Conservation (phyloP, 2,888 invertebrate species). For the Euclidia mi region DNA sequence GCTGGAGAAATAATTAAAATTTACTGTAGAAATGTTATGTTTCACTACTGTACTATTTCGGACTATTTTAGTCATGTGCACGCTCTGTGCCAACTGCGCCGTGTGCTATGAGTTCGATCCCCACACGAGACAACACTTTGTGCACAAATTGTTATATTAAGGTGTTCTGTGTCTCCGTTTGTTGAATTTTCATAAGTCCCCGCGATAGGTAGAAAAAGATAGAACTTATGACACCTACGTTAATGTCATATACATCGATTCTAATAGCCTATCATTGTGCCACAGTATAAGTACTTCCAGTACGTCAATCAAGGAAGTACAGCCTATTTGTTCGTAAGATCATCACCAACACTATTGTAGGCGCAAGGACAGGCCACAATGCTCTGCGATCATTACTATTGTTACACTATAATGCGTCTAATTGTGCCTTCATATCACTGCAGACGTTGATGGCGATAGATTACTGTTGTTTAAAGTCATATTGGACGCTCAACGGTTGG, state of each 20-base stretch:
- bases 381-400: slow-evolving; percentile 59
- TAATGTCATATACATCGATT: background rate
- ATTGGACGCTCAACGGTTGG: slow-evolving; percentile 43
- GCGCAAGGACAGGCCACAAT: slow-evolving; percentile 58
- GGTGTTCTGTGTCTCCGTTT: too few species aligned
- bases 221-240: too few species aligned
- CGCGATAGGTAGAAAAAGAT: too few species aligned
- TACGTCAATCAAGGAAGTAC: slow-evolving; percentile 63
- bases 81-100: too few species aligned
- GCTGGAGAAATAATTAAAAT: too few species aligned
- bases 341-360: slow-evolving; percentile 64
- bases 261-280: background rate
- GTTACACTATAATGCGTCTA: slow-evolving; percentile 57
- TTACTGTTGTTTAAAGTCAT: slow-evolving; percentile 30
- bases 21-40: too few species aligned
- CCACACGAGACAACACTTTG: too few species aligned
- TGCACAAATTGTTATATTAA: too few species aligned
- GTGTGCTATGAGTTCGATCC: too few species aligned
- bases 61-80: too few species aligned
- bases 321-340: slow-evolving; percentile 53
- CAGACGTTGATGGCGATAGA: slow-evolving; percentile 42
- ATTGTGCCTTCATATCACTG: slow-evolving; percentile 58
- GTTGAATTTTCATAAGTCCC: too few species aligned
- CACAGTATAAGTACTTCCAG: slow-evolving; percentile 20
- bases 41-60: too few species aligned